Percentiles rank a stretch among this genome's conserved stretches.
Evolutionary conservation across 2,113 vertebrate genomes (phyloP).

Genomic region (Phodopus roborovskii): DNA sequence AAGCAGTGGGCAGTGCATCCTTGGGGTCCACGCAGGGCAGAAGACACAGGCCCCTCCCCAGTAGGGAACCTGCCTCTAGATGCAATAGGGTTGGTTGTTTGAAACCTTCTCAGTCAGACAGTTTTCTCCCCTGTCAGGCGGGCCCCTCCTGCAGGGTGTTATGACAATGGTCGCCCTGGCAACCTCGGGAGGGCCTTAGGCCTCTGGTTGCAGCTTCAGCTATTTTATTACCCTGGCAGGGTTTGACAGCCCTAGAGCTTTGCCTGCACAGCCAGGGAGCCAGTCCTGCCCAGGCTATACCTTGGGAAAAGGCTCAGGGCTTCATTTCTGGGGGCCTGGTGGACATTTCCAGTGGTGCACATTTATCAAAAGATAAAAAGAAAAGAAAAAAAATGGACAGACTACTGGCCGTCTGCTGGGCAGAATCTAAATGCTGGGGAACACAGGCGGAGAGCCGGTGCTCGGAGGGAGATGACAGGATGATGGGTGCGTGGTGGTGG

Average conservation of each 20-base stretch:
- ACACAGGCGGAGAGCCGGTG: not conserved
- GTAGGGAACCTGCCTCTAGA: constrained; percentile 36
- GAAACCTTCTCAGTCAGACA: constrained; percentile 58
- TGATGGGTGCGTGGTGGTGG: constrained; percentile 34
- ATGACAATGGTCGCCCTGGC: constrained; percentile 75
- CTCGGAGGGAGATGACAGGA: not conserved
- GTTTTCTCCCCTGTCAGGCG: constrained; percentile 56
- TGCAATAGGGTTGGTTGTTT: constrained; percentile 39
- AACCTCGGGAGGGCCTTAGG: constrained; percentile 60
- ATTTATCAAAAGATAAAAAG: not conserved
- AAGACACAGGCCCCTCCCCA: not conserved
- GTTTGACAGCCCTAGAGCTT: not conserved
- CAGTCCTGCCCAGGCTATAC: not conserved
- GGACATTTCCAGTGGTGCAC: not conserved
- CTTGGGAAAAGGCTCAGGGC: not conserved
- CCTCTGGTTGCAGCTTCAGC: not conserved
- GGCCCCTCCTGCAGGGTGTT: constrained; percentile 54
- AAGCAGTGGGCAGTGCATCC: not conserved
- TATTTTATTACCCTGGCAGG: not conserved
- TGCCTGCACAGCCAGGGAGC: not conserved
- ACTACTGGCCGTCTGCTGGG: not conserved
- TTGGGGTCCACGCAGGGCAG: not conserved
- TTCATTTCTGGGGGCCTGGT: not conserved
- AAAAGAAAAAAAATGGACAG: not conserved
- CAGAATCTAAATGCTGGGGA: not conserved